Conservation (phyloP, 1,140 invertebrate species). For the Drosophila aff. region DNA sequence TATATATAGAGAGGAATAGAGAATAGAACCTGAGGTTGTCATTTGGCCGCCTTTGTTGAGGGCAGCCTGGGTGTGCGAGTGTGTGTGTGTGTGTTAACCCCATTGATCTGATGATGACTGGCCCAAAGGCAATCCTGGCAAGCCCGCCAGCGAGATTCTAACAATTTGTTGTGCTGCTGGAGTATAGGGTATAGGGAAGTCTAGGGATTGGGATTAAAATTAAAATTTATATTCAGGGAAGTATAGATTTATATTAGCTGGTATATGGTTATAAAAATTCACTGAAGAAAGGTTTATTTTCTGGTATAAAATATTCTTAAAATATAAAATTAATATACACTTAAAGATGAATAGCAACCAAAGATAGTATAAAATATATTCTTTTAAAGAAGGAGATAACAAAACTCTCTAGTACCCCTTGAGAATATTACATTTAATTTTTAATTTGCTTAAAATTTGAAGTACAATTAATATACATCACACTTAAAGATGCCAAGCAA, state of each 20-base stretch:
- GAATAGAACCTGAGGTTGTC: slow-evolving; percentile 63
- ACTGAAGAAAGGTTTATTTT: neutral
- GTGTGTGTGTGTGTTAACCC: slow-evolving; percentile 41
- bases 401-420: neutral
- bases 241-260: neutral
- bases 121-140: slow-evolving; percentile 50
- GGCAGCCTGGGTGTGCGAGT: slow-evolving; percentile 3
- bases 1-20: slow-evolving; percentile 39
- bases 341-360: too few species aligned
- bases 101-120: slow-evolving; percentile 69
- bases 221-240: too few species aligned
- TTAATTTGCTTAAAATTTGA: too few species aligned
- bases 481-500: too few species aligned
- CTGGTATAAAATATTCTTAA: too few species aligned
- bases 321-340: neutral
- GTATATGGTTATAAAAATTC: neutral
- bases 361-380: neutral
- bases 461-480: neutral
- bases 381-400: too few species aligned
- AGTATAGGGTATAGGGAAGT: slow-evolving; percentile 8
- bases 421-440: neutral
- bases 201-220: neutral
- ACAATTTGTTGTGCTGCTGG: slow-evolving; percentile 13
- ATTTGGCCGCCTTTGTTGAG: slow-evolving; percentile 71
- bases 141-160: slow-evolving; percentile 20